Base-by-base conservation (phyloP, 2,888 invertebrate species). In the Philhelius pedissequus region DNA sequence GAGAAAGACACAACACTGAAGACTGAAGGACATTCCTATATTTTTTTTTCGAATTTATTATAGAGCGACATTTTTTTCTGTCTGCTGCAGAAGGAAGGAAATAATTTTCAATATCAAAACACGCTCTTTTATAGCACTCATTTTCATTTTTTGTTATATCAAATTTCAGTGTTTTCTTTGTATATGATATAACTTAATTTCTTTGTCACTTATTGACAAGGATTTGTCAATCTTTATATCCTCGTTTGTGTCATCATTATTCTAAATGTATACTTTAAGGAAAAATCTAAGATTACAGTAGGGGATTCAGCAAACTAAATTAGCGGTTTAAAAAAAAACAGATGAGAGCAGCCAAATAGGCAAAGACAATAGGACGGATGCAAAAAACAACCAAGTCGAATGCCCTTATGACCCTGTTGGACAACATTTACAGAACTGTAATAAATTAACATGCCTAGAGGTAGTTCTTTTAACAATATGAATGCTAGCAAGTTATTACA, bases 201-300 rank as follows among this genome's bases (percentile, higher is more conserved):
- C 20, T 48, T 13, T 48, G 32, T 64, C 48, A 48, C 30, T 64
- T 64, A 64, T 64, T 64, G 64, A 64, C 48, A 45, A 18, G 25
- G 6, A n/a, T n/a, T 43, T 60, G 22, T 13, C n/a, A n/a, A 56
- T 22, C 7, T 35, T 9, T 35, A 4, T 45, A 30, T 64, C 22
- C 18, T 32, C 58, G 22, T 32, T 64, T 64, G 64, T 48, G 32
- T 35, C n/a, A 32, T 48, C n/a, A 27, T 64, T 30, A 48, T 64
- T 32, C 20, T 32, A 8, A 64, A 64, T 64, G 0, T 58, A n/a
- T 30, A 18, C 27, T 30, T 3, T 9, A 8, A 13, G 43, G 15
- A 35, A n/a, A 9, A 64, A 11, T 8, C 30, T 7, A 8, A 32
- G 0, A 11, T 30, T 1, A 30, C 30, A 13, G 54, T 9, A 32